phyloP scores from a whole-genome alignment of 2,888 invertebrate genomes.

The Drosophila anomelani region DNA sequence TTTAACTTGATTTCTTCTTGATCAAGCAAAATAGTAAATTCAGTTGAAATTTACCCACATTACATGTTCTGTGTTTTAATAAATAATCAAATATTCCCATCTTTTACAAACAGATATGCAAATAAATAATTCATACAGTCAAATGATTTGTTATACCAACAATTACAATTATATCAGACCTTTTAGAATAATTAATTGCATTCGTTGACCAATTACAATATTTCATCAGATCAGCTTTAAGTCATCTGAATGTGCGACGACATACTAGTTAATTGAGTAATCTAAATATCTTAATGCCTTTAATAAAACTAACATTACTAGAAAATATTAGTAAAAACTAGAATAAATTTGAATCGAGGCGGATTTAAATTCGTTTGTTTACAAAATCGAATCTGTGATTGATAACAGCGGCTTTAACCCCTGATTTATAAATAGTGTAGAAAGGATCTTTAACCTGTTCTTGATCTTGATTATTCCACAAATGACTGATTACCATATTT shows the following conservation, averaged over 20 bases:
- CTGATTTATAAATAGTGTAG: slow-evolving; percentile 15
- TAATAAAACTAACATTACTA: slow-evolving; percentile 1
- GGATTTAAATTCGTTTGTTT: slow-evolving; percentile 18
- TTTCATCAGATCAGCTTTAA: slow-evolving; percentile 1
- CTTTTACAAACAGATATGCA: slow-evolving; percentile 4
- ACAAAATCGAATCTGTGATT: slow-evolving; percentile 3
- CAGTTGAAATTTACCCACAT: background rate
- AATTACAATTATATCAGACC: slow-evolving; percentile 3
- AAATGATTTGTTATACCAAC: slow-evolving; percentile 10
- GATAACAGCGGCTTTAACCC: background rate
- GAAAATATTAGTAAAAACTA: background rate
- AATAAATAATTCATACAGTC: slow-evolving; percentile 2
- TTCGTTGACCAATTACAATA: background rate
- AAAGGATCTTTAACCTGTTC: slow-evolving; percentile 34
- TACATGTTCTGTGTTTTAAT: background rate
- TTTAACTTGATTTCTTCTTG: background rate
- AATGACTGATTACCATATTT: background rate
- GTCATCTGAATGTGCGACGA: background rate
- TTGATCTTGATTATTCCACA: slow-evolving; percentile 18
- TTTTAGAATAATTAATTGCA: background rate
- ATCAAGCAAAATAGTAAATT: background rate
- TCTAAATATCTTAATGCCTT: background rate
- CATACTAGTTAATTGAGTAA: slow-evolving; percentile 1
- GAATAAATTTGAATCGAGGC: slow-evolving; percentile 1
- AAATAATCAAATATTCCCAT: background rate